phyloP scores from a whole-genome alignment of 2,113 vertebrate species.

The Varanus salvator region DNA sequence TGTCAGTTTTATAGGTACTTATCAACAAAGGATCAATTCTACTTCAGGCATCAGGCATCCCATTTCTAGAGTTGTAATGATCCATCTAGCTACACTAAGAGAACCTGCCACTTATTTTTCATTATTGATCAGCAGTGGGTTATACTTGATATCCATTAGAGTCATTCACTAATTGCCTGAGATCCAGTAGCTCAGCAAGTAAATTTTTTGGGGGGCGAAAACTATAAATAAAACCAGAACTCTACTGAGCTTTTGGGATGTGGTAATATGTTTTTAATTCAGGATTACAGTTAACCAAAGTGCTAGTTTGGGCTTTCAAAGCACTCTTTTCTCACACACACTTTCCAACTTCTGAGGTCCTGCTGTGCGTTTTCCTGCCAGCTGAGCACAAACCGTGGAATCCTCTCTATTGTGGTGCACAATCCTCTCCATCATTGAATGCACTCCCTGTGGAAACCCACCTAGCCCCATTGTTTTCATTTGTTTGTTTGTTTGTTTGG shows the following conservation, averaged over 20 bases:
- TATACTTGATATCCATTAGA: not conserved
- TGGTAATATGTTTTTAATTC: not conserved
- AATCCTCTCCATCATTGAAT: no score
- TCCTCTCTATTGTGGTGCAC: no score
- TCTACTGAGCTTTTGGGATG: not conserved
- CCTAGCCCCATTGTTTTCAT: no score
- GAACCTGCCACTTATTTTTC: not conserved
- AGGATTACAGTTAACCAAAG: not conserved
- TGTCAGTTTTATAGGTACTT: not conserved
- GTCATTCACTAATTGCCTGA: not conserved
- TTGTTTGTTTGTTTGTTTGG: no score
- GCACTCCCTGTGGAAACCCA: no score
- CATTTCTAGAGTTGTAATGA: not conserved
- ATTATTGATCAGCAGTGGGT: not conserved
- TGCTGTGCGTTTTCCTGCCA: no score
- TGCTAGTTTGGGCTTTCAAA: not conserved
- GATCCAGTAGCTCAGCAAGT: not conserved
- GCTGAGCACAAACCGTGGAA: no score
- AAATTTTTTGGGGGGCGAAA: not conserved
- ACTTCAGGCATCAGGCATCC: not conserved
- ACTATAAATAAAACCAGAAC: not conserved
- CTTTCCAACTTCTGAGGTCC: no score
- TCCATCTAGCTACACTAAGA: not conserved
- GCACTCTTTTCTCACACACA: no score
- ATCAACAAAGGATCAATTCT: conserved; percentile 13